phyloP scores from a whole-genome alignment of 2,888 invertebrate species.

The Rhimphoctona megacephalus region DNA sequence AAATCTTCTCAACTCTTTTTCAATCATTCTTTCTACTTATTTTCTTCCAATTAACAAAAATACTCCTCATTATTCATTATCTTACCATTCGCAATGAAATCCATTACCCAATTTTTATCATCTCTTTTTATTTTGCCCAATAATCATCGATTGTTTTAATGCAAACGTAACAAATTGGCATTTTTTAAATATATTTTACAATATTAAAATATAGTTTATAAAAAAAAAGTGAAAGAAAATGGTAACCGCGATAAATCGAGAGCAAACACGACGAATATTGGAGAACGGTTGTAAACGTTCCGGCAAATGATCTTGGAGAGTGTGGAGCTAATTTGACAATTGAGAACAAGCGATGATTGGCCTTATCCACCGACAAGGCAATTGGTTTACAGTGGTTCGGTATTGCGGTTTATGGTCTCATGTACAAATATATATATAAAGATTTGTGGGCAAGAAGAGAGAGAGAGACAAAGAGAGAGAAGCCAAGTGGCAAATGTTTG shows the following conservation, averaged over 20 bases:
- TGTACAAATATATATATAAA: background rate
- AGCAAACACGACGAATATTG: constrained; percentile 19
- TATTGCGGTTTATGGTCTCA: constrained; percentile 35
- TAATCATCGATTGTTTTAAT: too few species aligned
- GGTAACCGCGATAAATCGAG: constrained; percentile 26
- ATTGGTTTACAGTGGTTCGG: constrained; percentile 52
- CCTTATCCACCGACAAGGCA: constrained; percentile 50
- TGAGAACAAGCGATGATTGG: constrained; percentile 61
- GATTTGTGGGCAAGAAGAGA: constrained; percentile 7
- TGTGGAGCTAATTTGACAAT: constrained; percentile 60
- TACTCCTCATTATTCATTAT: background rate
- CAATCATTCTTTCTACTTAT: background rate
- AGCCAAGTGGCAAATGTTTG: constrained; percentile 13
- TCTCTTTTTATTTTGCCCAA: too few species aligned
- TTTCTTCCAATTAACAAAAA: background rate
- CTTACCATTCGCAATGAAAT: background rate
- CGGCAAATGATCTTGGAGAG: constrained; percentile 35
- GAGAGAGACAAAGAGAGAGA: background rate
- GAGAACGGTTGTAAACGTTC: constrained; percentile 16
- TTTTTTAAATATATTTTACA: too few species aligned
- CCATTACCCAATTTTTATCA: too few species aligned
- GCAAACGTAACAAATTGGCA: too few species aligned
- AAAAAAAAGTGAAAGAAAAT: background rate
- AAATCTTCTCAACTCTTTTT: background rate
- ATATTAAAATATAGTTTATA: background rate